A percentile compares a stretch with the other conserved stretches of the same genome.
Conservation (phyloP, 1,140 invertebrate genomes). For the Aporrectodea caliginosa region DNA sequence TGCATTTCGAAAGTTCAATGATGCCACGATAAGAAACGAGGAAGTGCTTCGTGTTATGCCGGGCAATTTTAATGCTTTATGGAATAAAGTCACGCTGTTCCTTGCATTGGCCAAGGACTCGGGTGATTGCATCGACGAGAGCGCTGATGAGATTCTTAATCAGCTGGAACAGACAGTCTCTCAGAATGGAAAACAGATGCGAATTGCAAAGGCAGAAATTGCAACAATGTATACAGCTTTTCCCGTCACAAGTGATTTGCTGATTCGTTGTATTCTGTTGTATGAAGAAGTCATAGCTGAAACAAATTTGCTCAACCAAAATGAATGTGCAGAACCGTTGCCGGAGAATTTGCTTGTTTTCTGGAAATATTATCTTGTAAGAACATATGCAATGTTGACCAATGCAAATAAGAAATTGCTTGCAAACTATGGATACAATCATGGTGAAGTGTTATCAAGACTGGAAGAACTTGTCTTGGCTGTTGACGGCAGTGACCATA, state of each 20-base stretch:
- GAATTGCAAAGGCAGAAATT: neutral
- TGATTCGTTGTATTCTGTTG: neutral
- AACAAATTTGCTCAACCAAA: neutral
- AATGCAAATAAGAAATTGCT: too few species aligned
- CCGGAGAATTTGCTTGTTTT: neutral
- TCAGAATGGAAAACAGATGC: neutral
- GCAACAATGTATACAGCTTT: neutral
- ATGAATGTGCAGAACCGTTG: neutral
- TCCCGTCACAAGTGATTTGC: neutral
- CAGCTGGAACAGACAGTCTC: neutral
- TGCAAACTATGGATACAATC: neutral
- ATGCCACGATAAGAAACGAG: neutral
- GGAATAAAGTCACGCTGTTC: neutral
- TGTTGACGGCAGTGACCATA: neutral
- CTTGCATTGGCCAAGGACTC: neutral
- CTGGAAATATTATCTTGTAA: neutral
- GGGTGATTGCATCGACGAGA: neutral
- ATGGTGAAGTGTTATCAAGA: neutral
- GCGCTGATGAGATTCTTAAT: too few species aligned
- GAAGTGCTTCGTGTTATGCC: neutral
- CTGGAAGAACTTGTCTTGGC: neutral
- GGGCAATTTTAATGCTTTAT: neutral
- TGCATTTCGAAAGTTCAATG: too few species aligned
- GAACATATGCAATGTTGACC: neutral
- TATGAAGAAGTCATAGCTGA: neutral